Evolutionary conservation across 2,113 vertebrate genomes (phyloP).

Genomic region (Caranx ignobilis): DNA sequence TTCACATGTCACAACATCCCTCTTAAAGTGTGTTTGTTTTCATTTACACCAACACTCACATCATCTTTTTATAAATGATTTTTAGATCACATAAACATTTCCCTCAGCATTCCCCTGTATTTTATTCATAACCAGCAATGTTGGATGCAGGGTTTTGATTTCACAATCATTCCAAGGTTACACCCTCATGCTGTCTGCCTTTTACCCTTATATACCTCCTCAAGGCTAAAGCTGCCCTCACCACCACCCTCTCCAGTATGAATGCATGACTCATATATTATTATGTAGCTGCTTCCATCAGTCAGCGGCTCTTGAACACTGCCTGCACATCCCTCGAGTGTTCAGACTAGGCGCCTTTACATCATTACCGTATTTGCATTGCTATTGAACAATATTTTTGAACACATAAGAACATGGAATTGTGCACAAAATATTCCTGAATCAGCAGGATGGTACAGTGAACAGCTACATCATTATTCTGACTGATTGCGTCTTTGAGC

Average conservation of each 20-base stretch:
- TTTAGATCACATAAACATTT: background rate
- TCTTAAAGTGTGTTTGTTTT: background rate
- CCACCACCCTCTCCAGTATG: conserved; percentile 26
- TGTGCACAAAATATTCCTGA: conserved; percentile 29
- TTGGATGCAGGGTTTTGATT: background rate
- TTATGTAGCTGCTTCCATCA: conserved; percentile 48
- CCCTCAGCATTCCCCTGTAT: background rate
- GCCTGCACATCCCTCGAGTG: conserved; percentile 37
- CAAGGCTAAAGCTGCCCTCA: conserved; percentile 38
- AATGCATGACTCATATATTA: conserved; percentile 63
- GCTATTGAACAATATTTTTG: conserved; percentile 11
- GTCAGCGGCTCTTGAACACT: conserved; percentile 47
- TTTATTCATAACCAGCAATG: conserved; percentile 11
- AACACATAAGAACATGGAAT: conserved; percentile 29
- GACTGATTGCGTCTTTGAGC: background rate
- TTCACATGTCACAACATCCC: conserved; percentile 20
- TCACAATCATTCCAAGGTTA: conserved; percentile 53
- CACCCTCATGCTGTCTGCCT: conserved; percentile 11
- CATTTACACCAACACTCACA: background rate
- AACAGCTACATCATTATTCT: conserved; percentile 21
- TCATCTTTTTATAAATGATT: background rate
- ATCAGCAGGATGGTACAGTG: conserved; percentile 1
- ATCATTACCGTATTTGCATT: conserved; percentile 54
- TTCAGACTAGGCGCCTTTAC: conserved; percentile 44
- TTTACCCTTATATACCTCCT: conserved; percentile 43